Conservation (phyloP, 2,113 vertebrate species). For the Cynopterus brachyotis region DNA sequence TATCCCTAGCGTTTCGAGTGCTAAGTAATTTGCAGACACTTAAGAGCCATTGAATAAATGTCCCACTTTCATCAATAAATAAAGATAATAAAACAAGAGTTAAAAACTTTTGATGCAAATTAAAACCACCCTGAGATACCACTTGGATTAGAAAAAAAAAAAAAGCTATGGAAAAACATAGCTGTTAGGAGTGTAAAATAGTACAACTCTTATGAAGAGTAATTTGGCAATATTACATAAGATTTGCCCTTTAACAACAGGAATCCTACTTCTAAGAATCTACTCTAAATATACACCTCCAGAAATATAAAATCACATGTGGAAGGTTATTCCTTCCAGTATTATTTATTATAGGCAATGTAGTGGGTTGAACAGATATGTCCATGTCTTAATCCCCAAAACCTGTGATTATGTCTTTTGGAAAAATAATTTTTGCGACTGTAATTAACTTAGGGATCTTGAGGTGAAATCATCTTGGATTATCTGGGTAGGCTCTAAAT, state of each 20-base stretch:
- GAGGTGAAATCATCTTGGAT: neutral
- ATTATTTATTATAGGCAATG: neutral
- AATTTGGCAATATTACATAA: neutral
- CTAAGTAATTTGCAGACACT: neutral
- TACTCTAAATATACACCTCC: neutral
- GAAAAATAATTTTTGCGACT: neutral
- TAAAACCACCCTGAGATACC: neutral
- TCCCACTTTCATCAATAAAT: neutral
- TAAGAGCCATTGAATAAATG: neutral
- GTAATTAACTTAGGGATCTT: neutral
- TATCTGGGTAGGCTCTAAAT: neutral
- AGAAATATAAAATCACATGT: neutral
- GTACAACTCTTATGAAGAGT: neutral
- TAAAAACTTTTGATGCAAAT: neutral
- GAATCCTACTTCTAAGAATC: constrained; percentile 5
- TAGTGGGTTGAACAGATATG: neutral
- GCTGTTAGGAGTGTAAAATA: neutral
- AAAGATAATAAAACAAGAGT: constrained; percentile 5
- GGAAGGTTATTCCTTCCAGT: neutral
- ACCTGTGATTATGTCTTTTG: neutral
- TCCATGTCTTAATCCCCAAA: neutral
- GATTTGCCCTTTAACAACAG: neutral
- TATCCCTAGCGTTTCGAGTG: neutral
- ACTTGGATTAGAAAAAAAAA: neutral
- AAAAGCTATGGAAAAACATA: neutral